phyloP scores from a whole-genome alignment of 2,797 vertebrate species.

The Anableps anableps region DNA sequence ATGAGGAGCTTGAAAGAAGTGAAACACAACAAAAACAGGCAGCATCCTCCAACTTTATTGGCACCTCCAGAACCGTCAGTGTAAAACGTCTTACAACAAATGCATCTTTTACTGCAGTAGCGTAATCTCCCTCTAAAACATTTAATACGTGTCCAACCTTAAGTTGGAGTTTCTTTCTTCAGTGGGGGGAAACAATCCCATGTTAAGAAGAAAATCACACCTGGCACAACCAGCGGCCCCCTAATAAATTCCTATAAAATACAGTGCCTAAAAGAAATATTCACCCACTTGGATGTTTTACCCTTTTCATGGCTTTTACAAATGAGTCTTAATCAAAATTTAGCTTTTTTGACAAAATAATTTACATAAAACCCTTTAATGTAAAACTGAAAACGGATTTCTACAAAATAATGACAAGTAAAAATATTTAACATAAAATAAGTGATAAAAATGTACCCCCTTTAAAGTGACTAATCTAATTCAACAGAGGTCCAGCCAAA shows the following conservation, averaged over 20 bases:
- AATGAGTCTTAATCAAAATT: neutral
- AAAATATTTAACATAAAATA: neutral
- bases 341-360: neutral
- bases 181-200: too few relatives aligned
- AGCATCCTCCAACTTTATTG: neutral
- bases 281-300: too few relatives aligned
- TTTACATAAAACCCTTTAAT: neutral
- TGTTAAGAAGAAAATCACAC: too few relatives aligned
- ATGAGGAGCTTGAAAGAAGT: neutral
- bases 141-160: neutral
- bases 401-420: neutral
- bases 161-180: neutral
- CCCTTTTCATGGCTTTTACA: too few relatives aligned
- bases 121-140: neutral
- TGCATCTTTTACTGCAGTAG: neutral
- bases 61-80: neutral
- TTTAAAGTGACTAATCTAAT: neutral
- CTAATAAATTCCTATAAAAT: too few relatives aligned
- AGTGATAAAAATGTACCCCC: neutral
- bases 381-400: neutral
- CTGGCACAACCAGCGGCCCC: too few relatives aligned
- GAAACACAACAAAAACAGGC: neutral
- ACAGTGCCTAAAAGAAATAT: too few relatives aligned
- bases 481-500: too few relatives aligned
- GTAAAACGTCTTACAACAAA: neutral